Evolutionary conservation across 2,113 vertebrate species (phyloP).

Genomic region (Bettongia penicillata): DNA sequence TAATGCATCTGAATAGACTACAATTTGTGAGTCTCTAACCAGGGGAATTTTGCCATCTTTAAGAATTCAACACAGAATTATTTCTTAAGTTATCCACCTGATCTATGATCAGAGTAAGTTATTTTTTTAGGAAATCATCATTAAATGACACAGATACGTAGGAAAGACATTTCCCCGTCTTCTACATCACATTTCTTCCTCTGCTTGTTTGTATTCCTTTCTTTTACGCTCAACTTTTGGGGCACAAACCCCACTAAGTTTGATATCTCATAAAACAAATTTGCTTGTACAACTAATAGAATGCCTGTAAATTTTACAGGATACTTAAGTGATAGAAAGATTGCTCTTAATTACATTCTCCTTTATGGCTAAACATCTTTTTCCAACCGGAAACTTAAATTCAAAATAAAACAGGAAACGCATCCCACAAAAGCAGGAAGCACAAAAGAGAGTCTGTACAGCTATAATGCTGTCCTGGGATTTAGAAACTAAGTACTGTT

Average conservation of each 20-base stretch:
- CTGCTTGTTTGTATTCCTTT: background rate
- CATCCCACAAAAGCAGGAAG: slow-evolving; percentile 43
- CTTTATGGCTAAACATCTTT: slow-evolving; percentile 36
- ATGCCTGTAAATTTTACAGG: slow-evolving; percentile 6
- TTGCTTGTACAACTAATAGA: background rate
- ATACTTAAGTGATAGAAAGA: slow-evolving; percentile 16
- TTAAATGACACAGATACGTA: background rate
- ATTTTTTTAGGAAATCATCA: slow-evolving; percentile 18
- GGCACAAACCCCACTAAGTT: background rate
- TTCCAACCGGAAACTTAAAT: slow-evolving; percentile 35
- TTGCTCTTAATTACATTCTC: slow-evolving; percentile 28
- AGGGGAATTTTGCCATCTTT: background rate
- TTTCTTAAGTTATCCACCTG: slow-evolving; percentile 71
- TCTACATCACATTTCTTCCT: background rate
- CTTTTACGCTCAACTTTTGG: background rate
- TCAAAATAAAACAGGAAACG: slow-evolving; percentile 52
- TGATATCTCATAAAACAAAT: background rate
- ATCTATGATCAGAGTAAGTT: background rate
- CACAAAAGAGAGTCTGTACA: slow-evolving; percentile 63
- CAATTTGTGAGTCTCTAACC: background rate
- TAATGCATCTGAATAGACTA: background rate
- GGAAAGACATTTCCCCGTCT: background rate
- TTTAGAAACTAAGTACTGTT: slow-evolving; percentile 49
- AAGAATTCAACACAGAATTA: slow-evolving; percentile 39
- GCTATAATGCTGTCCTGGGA: slow-evolving; percentile 27